phyloP scores from a whole-genome alignment of 2,888 invertebrate genomes.

The Nomada ruficornis region DNA sequence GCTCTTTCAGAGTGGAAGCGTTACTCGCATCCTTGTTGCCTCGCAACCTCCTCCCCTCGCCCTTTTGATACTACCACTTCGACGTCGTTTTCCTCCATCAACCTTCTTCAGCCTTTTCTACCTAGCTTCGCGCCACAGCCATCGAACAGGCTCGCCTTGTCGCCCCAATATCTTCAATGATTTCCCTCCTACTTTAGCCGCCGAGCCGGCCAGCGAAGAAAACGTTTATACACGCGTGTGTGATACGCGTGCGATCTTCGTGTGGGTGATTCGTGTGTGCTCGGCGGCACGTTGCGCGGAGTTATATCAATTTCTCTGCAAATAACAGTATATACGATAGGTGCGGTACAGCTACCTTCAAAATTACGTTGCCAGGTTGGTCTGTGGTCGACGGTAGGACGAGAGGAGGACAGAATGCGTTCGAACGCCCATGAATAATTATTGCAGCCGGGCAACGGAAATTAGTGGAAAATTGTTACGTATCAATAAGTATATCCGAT shows the following conservation, averaged over 20 bases:
- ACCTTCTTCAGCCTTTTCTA: constrained; percentile 9
- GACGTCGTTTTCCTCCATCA: constrained; percentile 35
- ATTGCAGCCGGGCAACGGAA: background rate
- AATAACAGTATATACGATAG: constrained; percentile 68
- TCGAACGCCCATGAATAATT: constrained; percentile 4
- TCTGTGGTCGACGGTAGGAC: too few species aligned
- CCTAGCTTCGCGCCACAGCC: constrained; percentile 21
- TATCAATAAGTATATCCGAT: background rate
- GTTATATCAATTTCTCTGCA: constrained; percentile 74
- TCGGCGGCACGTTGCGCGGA: constrained; percentile 46
- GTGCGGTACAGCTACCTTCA: constrained; percentile 65
- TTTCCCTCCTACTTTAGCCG: constrained; percentile 46
- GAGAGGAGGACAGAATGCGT: background rate
- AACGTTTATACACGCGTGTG: constrained; percentile 17
- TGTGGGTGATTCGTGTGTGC: too few species aligned
- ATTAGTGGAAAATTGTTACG: too few species aligned
- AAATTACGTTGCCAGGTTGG: constrained; percentile 43
- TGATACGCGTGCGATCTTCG: background rate
- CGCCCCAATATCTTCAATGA: constrained; percentile 18
- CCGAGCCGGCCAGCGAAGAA: constrained; percentile 52
- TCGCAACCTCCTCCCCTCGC: constrained; percentile 6
- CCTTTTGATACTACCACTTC: constrained; percentile 4
- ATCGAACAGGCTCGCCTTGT: background rate
- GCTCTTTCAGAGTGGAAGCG: constrained; percentile 47
- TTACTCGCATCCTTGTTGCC: constrained; percentile 46